Percentiles rank a stretch among this genome's conserved stretches.
These are phyloP conservation scores for Diogma glabrata DNA, from an alignment of 2,888 invertebrate species.

Conservation along the genomic window DNA sequence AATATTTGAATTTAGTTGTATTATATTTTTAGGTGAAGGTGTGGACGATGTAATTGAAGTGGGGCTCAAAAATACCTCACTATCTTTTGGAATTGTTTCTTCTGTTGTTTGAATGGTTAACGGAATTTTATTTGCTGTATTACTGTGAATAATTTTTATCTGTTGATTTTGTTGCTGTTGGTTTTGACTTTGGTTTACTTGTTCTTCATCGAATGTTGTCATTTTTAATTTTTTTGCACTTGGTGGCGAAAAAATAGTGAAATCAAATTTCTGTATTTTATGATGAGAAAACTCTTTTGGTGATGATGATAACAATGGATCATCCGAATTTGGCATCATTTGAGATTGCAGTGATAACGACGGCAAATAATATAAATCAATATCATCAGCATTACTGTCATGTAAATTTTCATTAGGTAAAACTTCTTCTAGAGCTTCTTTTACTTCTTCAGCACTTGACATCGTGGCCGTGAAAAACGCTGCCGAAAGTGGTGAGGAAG, in stretches of 20 bases:
- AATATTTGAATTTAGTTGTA: background rate
- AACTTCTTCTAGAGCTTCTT: constrained; percentile 75
- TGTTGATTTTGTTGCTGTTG: constrained; percentile 21
- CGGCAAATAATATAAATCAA: constrained; percentile 36
- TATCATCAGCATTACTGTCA: constrained; percentile 38
- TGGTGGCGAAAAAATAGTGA: constrained; percentile 17
- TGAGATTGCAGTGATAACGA: constrained; percentile 55
- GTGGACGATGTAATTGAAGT: constrained; percentile 23
- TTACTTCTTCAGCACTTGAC: constrained; percentile 78
- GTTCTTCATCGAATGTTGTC: constrained; percentile 19
- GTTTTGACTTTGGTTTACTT: constrained; percentile 25
- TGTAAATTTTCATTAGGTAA: constrained; percentile 62
- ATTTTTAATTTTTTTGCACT: constrained; percentile 19
- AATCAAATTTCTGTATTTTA: constrained; percentile 15
- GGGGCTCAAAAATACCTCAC: constrained; percentile 66
- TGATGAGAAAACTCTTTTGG: constrained; percentile 58
- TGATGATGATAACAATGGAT: constrained; percentile 70
- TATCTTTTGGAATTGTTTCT: constrained; percentile 39
- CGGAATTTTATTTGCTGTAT: constrained; percentile 13
- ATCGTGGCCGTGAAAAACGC: constrained; percentile 75
- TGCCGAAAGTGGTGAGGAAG: constrained; percentile 69
- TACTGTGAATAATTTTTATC: constrained; percentile 10
- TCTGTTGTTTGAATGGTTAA: constrained; percentile 23
- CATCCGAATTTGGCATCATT: constrained; percentile 82
- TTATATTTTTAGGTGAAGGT: constrained; percentile 15